Evolutionary conservation across 2,888 invertebrate genomes (phyloP), one percentile per base, ranked within the genome.

Genomic region (Drosophila sordidapex): DNA sequence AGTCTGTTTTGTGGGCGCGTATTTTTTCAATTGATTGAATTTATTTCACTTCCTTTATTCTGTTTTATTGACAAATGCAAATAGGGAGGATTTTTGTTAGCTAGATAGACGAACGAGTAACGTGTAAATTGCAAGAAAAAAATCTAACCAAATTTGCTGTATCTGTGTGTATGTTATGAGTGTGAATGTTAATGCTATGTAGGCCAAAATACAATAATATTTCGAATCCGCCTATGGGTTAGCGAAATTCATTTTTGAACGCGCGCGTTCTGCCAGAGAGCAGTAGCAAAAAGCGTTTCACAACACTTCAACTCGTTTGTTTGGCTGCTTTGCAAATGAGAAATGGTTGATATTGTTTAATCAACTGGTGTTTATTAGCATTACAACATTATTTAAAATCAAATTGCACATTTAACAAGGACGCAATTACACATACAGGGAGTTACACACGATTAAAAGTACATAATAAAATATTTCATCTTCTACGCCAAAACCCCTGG

Each of bases 401-500:
- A 46, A 65, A 77, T 81, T 81, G 61, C 81, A 83, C 83, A 63
- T 51, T 76, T 71, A 15, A 70, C 48, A 68, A 36, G 48, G 31
- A 57, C 40, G 46, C 43, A 54, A 60, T 46, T 70, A 52, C n/a
- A 59, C 38, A 33, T 38, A 57, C 21, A 52, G 56, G 27, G 61
- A 25, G 15, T 59, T 56, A 29, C 13, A 58, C 21, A 65, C 33
- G n/a, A 33, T 11, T 43, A 67, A 49, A 48, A 31, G 48, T 52
- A 65, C 49, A 36, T 36, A n/a, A 8, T 75, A 63, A 61, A 66
- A 58, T 61, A 29, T 21, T n/a, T 4, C 18, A 43, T 25, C 1
- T 49, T 46, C 59, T 78, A 92, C 33, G 82, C 82, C 58, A 88
- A 78, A 10, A 83, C 59, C 7, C 82, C 76, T 3, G 97, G 97